Evolutionary conservation across 2,113 vertebrate genomes (phyloP), one percentile per base, ranked within the genome.

Genomic region (Xiphorhynchus elegans): DNA sequence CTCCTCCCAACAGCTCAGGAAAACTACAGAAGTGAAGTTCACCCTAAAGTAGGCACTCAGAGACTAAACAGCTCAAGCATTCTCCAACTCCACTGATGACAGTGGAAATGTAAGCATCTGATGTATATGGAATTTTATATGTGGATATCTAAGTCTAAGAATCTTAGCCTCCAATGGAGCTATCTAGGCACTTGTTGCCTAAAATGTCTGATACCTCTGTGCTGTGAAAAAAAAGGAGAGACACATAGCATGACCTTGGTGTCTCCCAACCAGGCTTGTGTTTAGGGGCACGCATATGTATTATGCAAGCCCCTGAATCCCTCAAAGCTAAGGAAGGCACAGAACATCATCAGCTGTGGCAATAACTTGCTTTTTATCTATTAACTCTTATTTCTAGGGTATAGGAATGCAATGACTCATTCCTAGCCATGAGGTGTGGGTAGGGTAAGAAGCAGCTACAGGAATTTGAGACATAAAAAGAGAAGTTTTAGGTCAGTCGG

Each of bases 171-270:
- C 15, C n/a, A 25, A 44, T 15, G 25, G 4, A 47, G 6, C 7
- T 64, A 28, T 76, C 20, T 37, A 47, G 23, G 17, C 37, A 66
- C 17, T 58, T 62, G 21, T 8, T 89, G 21, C 21, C 7, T 1
- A 1, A 50, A 78, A 25, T 8, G 50, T 15, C 19, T 92, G 29
- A 29, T 59, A 2, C 17, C 11, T 67, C 29, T 87, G 21, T 59
- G 25, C 13, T 67, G 23, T 35, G 14, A 53, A 62, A 82, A 87
- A 80, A 10, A 17, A 49, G 35, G 18, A 87, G 39, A 29, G 4
- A 23, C 8, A 33, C 6, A 23, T 0, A 1, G 25, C 35, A 81
- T 0, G 1, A 35, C 19, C 15, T 53, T 63, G 40, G 3, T 1
- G 0, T 49, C 21, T 81, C 68, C 80, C 42, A 49, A 31, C 7